Evolutionary conservation across 2,113 vertebrate species (phyloP).

Genomic region (Clinocottus analis): DNA sequence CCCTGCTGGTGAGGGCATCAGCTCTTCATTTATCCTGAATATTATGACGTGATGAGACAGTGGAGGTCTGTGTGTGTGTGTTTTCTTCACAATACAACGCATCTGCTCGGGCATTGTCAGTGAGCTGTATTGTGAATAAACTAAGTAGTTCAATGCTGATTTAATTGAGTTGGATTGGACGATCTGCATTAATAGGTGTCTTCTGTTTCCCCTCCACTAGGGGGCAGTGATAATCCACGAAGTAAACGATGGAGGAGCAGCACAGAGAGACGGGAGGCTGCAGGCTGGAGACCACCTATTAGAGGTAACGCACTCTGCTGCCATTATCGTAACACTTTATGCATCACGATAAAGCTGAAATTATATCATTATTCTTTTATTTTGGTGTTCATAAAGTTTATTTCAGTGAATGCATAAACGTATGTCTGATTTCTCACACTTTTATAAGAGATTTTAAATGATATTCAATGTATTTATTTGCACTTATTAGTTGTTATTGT

Average conservation of each 20-base stretch:
- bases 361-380: background rate
- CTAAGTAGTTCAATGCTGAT: background rate
- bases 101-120: background rate
- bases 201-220: constrained; percentile 76
- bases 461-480: background rate
- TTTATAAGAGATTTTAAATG: background rate
- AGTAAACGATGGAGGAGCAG: constrained; percentile 95
- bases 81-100: background rate
- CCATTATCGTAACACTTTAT: background rate
- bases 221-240: constrained; percentile 96
- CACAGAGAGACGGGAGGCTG: constrained; percentile 93
- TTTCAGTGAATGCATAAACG: no score
- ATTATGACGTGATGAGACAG: background rate
- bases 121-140: background rate
- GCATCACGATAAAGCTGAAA: no score
- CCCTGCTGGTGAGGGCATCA: constrained; percentile 85
- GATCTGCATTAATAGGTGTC: constrained; percentile 2
- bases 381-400: background rate
- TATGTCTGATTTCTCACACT: background rate
- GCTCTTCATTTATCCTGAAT: background rate
- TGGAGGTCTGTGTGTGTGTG: background rate
- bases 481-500: background rate
- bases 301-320: constrained; percentile 83
- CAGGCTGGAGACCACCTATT: constrained; percentile 96
- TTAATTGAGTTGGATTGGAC: background rate